Evolutionary conservation across 2,797 vertebrate genomes (phyloP), one percentile per base, ranked within the genome.

Genomic region (Oreochromis mossambicus): DNA sequence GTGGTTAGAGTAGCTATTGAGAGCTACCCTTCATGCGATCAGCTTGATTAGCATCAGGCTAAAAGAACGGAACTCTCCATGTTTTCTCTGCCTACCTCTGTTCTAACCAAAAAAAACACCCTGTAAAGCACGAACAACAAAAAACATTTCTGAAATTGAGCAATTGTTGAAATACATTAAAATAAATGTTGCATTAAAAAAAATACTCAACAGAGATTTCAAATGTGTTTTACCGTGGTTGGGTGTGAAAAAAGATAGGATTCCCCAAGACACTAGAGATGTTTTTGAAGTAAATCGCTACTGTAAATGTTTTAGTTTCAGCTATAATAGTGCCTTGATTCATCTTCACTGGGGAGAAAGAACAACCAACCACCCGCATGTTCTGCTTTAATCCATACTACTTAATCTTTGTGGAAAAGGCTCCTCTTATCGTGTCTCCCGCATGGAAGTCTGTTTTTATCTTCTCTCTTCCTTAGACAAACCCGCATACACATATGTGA

Each of bases 371-470:
- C 91, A 88, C 90, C 91, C 78, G 89, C 93, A 94, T 92, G 89
- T 87, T 88, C 89, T 61, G 88, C 91, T 95, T 95, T 95, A 94
- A 95, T 95, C 92, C 94, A 90, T 86, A 88, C 88, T 86, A 85
- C 91, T 92, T 94, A 86, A 94, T 94, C 94, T 94, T 92, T 91
- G 89, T 86, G 80, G 87, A 92, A 92, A 92, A 94, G 83, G 80
- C 90, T 83, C 50, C 66, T 63, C 93, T 95, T 95, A 95, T 95
- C 92, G 32, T 91, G 93, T 93, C 92, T 91, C 84, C 92, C 15
- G 84, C 90, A 90, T 94, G 92, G 90, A 93, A 92, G 90, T 93
- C 87, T 89, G 91, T 93, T 94, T 93, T 94, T 92, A 93, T 94
- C 92, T 92, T 75, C 85, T 58, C 80, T 86, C 80, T 87, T 80